Base-by-base conservation (phyloP, 2,113 vertebrate species). In the Zosterops borbonicus region DNA sequence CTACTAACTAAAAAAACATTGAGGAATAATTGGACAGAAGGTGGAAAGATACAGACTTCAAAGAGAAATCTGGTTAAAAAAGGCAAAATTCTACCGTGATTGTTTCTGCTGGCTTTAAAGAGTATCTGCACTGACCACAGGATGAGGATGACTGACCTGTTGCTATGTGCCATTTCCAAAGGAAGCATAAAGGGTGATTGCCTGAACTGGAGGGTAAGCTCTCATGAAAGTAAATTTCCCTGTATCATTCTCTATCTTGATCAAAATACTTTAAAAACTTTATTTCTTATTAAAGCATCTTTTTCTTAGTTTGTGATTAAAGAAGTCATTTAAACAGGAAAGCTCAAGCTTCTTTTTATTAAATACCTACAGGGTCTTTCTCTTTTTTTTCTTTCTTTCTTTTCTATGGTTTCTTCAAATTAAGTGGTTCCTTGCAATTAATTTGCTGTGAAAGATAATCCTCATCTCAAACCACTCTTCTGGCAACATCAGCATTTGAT, bases 401-500 rank as follows among this genome's bases (percentile, higher is more conserved):
- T 79, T 64, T 87, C 75, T 87, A 27, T 55, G 91, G 65, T 97
- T 96, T 89, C 88, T 97, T 96, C 89, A 97, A 97, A 98, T 97
- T 97, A 98, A 97, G 95, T 95, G 96, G 93, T 78, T 97, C 84
- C 78, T 97, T 96, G 86, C 82, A 96, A 95, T 97, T 98, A 97
- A 97, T 98, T 98, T 97, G 73, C 97, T 97, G 82, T 97, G 96
- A 98, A 97, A 97, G 70, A 92, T 98, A 98, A 97, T 97, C 96
- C 94, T 93, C 90, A 96, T 95, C 96, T 97, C 94, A 90, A 97
- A 97, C 92, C 93, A 95, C 93, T 97, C 96, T 96, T 95, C 96
- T 97, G 83, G 89, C 95, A 98, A 97, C 97, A 97, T 96, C 95
- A 97, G 95, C 96, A 97, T 97, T 97, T 98, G 97, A 98, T 91